phyloP scores from a whole-genome alignment of 2,797 vertebrate species.

The Microchirus variegatus region DNA sequence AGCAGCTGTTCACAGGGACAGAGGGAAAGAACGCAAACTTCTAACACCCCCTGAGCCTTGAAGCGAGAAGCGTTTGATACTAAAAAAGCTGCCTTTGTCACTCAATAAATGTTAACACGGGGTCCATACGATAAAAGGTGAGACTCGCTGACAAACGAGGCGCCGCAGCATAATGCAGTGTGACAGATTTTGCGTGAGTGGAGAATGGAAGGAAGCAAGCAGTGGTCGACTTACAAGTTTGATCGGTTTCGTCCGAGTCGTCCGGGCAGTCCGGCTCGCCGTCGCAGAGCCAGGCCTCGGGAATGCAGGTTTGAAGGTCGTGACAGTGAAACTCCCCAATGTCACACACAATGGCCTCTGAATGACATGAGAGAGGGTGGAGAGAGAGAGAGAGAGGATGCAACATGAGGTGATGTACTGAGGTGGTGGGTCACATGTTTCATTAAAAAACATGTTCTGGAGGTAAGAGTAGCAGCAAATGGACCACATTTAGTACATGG shows the following conservation, averaged over 20 bases:
- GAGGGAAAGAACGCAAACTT: constrained; percentile 2
- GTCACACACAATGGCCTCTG: constrained; percentile 89
- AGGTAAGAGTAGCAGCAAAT: neutral
- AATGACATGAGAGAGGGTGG: constrained; percentile 50
- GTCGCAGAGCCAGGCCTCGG: constrained; percentile 92
- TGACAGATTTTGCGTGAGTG: constrained; percentile 28
- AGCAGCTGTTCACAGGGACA: neutral
- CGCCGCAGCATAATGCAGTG: neutral
- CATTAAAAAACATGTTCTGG: constrained; percentile 17
- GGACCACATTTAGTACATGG: constrained; percentile 8
- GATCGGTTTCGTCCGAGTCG: constrained; percentile 88
- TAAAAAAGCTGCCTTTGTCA: constrained; percentile 17
- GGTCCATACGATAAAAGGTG: constrained; percentile 2
- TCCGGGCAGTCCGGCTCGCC: constrained; percentile 93
- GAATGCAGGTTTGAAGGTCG: constrained; percentile 86
- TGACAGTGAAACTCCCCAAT: constrained; percentile 92
- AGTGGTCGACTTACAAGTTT: constrained; percentile 85
- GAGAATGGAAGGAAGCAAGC: constrained; percentile 53
- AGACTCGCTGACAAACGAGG: constrained; percentile 12
- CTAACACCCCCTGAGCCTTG: constrained; percentile 1
- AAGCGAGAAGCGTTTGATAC: neutral
- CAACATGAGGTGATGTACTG: constrained; percentile 59
- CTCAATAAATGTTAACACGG: constrained; percentile 17
- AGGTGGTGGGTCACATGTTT: constrained; percentile 34
- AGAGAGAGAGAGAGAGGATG: constrained; percentile 67